phyloP scores from a whole-genome alignment of 2,888 invertebrate species.

The Minunthozetes semirufus region DNA sequence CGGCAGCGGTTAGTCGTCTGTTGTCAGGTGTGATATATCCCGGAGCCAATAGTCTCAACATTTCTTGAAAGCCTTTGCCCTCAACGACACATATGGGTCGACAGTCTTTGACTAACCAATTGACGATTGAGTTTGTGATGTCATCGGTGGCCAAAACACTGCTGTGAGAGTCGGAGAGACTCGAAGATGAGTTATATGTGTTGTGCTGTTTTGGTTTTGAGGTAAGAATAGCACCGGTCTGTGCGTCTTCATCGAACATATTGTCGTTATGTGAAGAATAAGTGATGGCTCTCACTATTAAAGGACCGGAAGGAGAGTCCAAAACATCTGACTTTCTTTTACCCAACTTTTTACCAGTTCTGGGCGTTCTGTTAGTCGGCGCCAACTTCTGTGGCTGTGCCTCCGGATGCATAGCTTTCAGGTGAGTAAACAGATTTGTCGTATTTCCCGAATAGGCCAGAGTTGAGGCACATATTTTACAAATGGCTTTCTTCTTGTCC shows the following conservation, averaged over 20 bases:
- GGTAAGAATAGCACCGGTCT: neutral
- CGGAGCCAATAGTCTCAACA: constrained; percentile 36
- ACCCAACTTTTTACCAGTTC: constrained; percentile 34
- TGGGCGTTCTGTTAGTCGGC: constrained; percentile 35
- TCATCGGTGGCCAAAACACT: constrained; percentile 29
- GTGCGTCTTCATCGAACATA: constrained; percentile 2
- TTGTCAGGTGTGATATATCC: constrained; percentile 36
- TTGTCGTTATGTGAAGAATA: constrained; percentile 10
- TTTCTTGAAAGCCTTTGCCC: constrained; percentile 37
- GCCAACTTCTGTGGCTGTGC: constrained; percentile 35
- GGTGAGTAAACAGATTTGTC: constrained; percentile 39
- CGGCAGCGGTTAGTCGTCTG: constrained; percentile 26
- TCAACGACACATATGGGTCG: constrained; percentile 35
- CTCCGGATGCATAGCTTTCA: constrained; percentile 40
- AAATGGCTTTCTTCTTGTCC: constrained; percentile 39
- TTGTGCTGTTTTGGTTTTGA: neutral
- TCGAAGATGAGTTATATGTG: constrained; percentile 10
- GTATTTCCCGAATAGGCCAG: constrained; percentile 40
- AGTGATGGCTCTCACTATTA: constrained; percentile 25
- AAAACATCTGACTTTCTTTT: constrained; percentile 24
- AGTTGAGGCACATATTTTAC: constrained; percentile 39
- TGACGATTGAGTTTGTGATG: constrained; percentile 36
- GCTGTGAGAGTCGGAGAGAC: neutral
- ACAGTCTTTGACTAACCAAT: constrained; percentile 39
- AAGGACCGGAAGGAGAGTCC: neutral